Evolutionary conservation across 2,888 invertebrate genomes (phyloP), one percentile per base, ranked within the genome.

Genomic region (Dorcus parallelipipedus): DNA sequence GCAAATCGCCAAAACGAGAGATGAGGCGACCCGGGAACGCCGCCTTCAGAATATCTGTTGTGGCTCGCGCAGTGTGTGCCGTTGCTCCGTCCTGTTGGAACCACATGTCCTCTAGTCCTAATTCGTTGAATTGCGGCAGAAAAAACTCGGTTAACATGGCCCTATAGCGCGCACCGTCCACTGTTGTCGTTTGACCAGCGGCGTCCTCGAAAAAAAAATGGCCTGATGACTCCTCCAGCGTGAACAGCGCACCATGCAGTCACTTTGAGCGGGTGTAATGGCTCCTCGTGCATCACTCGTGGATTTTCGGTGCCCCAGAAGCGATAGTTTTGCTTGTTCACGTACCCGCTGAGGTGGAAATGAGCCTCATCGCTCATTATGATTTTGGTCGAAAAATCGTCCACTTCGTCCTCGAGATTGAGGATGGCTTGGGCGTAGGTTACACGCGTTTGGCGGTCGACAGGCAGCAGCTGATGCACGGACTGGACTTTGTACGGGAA

Each of bases 301-400:
- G 55, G 58, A 61, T 64, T 64, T 55, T 62, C 59, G 10, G 60
- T 63, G 54, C 54, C 56, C 50, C 60, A 64, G 54, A 63, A 62
- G 41, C 51, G 50, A 60, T 39, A 48, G 41, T 61, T 14, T 14
- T 14, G 14, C 14, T 14, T 14, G 14, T 14, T 14, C 14, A 14
- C 14, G 14, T 14, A 14, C 14, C 56, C 14, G 14, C 1, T 14
- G n/a, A n/a, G n/a, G n/a, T n/a, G n/a, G n/a, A n/a, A n/a, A n/a
- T n/a, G 14, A 10, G 51, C 54, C 43, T 62, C 54, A 40, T 61
- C 49, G 52, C 55, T 61, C 43, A 59, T 59, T 39, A 61, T 61
- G 58, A 61, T 55, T 62, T 60, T 56, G 1, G 56, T 51, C 57
- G 47, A 14, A 14, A 14, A 61, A 51, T 61, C 54, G 42, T 58